Conservation (phyloP, 2,888 invertebrate species). For the Euspilapteryx auroguttella region DNA sequence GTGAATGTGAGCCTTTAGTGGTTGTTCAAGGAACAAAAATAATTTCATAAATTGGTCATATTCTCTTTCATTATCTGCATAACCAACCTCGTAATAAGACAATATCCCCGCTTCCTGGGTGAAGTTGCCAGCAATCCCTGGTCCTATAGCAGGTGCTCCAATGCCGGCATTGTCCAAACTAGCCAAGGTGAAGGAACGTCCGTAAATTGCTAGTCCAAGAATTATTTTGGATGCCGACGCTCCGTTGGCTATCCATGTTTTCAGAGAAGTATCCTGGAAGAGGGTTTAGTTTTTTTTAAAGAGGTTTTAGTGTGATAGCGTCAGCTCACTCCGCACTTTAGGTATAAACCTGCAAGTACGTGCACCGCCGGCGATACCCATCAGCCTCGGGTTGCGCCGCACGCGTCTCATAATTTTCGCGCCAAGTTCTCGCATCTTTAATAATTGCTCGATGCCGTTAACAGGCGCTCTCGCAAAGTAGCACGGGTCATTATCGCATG, state of each 20-base stretch:
- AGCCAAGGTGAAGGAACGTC: conserved; percentile 58
- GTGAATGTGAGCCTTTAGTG: no score
- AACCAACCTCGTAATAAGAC: conserved; percentile 6
- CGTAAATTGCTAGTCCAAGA: conserved; percentile 65
- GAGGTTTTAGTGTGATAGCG: background rate
- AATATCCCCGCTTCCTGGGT: conserved; percentile 3
- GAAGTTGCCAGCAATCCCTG: conserved; percentile 39
- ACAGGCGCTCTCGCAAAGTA: no score
- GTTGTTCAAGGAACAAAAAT: background rate
- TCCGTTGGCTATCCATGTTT: conserved; percentile 51
- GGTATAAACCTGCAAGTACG: no score
- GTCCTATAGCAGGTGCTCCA: conserved; percentile 49
- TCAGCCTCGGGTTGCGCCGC: no score
- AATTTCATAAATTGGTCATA: background rate
- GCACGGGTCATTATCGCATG: no score
- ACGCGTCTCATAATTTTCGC: no score
- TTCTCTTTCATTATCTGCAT: no score
- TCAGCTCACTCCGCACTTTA: no score
- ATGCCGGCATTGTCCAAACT: conserved; percentile 26
- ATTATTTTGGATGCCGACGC: conserved; percentile 57
- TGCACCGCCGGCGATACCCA: no score
- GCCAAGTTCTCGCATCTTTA: no score
- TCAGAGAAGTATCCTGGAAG: conserved; percentile 35
- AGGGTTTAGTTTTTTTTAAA: background rate
- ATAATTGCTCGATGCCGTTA: no score